Base-by-base conservation (phyloP, 2,888 invertebrate genomes). In the Xestia ashworthii region DNA sequence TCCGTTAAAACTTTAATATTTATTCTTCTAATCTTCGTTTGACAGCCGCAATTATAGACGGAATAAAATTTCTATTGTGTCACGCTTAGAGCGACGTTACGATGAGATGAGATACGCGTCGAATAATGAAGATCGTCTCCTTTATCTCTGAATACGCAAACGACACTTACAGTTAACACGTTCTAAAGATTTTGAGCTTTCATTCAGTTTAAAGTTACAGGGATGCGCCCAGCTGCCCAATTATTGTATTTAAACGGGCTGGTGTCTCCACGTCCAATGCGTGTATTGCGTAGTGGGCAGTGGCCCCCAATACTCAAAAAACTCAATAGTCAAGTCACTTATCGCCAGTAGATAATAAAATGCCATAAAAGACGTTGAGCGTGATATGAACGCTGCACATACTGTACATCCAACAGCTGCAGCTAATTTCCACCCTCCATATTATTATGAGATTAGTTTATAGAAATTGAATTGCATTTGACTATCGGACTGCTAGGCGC, bases 1-100 rank as follows among this genome's bases (percentile, higher is more conserved):
- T 77, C 44, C 50, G 53, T 78, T 77, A 32, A 16, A 60, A 77
- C 38, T 5, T 25, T 66, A 16, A 25, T 72, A 11, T 48, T 19
- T 25, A 38, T 53, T 65, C 32, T 32, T 50, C 3, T 16, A 46
- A 62, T 70, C 16, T 5, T 44, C 19, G 60, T 12, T 69, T 69
- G 69, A 62, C 44, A 75, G n/a, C 38, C 16, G n/a, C 22, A 46
- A 62, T 70, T 71, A 38, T 22, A 62, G 78, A 53, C 50, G 38
- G 3, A 50, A 14, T 50, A 25, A 69, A 32, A 50, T 62, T 44
- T 77, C 1, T 77, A 12, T 25, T 53, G 16, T 62, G 60, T 22
- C 38, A 32, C 16, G 46, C 58, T 6, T n/a, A 53, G 53, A 53
- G n/a, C 22, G 11, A n/a, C 46, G 22, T 25, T 76, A 66, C 41